Conservation (phyloP, 1,140 invertebrate species). For the Bradysia coprophila region DNA sequence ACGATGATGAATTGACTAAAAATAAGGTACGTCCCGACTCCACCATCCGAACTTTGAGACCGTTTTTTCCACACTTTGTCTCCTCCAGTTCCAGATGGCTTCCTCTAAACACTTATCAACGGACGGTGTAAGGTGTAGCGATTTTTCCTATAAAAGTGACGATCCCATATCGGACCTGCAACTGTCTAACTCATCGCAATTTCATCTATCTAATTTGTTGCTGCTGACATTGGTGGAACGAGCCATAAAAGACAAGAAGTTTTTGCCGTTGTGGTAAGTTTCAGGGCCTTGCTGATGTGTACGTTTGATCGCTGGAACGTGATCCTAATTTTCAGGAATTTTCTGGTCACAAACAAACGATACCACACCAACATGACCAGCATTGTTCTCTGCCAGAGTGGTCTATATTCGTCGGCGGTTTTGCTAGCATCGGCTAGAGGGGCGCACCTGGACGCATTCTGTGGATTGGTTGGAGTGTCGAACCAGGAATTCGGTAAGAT, state of each 20-base stretch:
- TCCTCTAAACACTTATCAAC: no score
- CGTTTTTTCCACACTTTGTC: no score
- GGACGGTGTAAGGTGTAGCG: conserved; percentile 13
- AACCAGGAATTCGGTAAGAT: conserved; percentile 18
- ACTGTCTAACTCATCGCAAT: conserved; percentile 23
- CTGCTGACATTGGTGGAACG: conserved; percentile 20
- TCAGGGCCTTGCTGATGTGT: no score
- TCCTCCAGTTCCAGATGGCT: no score
- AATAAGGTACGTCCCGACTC: no score
- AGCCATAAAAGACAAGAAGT: conserved; percentile 22
- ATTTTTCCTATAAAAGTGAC: conserved; percentile 18
- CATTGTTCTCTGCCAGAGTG: conserved; percentile 22
- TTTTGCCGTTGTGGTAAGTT: conserved; percentile 18
- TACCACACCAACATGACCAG: conserved; percentile 24
- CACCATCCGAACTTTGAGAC: no score
- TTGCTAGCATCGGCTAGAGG: conserved; percentile 18
- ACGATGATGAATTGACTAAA: no score
- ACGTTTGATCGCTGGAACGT: no score
- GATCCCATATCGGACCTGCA: conserved; percentile 18
- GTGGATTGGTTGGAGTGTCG: conserved; percentile 20
- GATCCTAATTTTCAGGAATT: no score
- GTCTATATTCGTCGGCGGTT: conserved; percentile 19
- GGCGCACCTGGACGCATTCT: conserved; percentile 22
- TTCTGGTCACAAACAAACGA: conserved; percentile 19
- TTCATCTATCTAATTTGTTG: conserved; percentile 22